Base-by-base conservation (phyloP, 2,113 vertebrate species). In the Cyanoderma ruficeps region DNA sequence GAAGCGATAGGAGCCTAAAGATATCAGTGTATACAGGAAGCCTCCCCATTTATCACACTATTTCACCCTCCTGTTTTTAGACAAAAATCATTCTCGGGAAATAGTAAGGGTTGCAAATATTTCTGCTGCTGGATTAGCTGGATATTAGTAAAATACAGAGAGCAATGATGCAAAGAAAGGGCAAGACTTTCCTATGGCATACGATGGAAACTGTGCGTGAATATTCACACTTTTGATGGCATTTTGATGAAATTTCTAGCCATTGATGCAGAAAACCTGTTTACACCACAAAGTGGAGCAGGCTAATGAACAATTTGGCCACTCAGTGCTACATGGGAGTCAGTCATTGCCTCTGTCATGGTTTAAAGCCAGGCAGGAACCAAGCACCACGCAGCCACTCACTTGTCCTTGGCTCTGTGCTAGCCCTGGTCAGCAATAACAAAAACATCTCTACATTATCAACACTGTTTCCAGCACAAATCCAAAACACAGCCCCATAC, bases 331-430 rank as follows among this genome's bases (percentile, higher is more conserved):
- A 11, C 13, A 10, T 1, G 1, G n/a, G 52, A 52, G 13, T 44
- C 56, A 41, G 28, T 37, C 31, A 39, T 37, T 74, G 30, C 53
- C 39, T 74, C 15, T 67, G 28, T 10, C 8, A 0, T 14, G 46
- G 37, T n/a, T 82, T 39, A 68, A 75, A 60, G 7, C 19, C 46
- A 53, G 61, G 78, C 33, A 60, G 39, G 46, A 53, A 89, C 46
- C 53, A 31, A 53, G 60, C 46, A 21, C 33, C 19, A 11, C 0
- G 1, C 44, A 63, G n/a, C 27, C 11, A 0, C 28, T 44, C 5
- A 1, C 65, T 72, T 0, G 8, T 81, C 87, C 70, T 89, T 87
- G 84, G 84, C 84, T 70, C 63, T 69, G 55, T 76, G 71, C 55
- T 41, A 22, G 87, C 41, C 17, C 39, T 61, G 87, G 47, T 76